These are phyloP conservation scores for Zaprionus bogoriensis DNA, from an alignment of 2,888 invertebrate genomes.

Conservation along the genomic window DNA sequence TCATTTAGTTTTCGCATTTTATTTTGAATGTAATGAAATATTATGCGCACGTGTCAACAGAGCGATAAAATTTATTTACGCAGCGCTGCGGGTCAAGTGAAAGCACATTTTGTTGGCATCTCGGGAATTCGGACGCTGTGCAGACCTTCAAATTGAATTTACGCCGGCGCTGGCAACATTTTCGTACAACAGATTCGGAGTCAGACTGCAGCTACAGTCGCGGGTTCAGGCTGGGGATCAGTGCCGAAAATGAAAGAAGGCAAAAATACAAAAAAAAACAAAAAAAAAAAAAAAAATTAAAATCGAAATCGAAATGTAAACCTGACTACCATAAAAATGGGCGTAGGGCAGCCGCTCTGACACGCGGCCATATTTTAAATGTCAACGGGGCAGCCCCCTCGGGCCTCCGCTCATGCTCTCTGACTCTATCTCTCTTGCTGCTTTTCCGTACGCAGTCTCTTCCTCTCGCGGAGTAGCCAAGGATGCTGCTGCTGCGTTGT, in stretches of 20 bases:
- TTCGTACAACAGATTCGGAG: background rate
- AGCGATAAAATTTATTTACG: conserved; percentile 80
- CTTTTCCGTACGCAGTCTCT: too few relatives aligned
- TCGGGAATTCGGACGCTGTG: conserved; percentile 49
- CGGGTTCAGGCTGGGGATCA: conserved; percentile 30
- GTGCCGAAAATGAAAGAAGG: conserved; percentile 36
- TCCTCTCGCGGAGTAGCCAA: conserved; percentile 28
- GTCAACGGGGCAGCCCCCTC: conserved; percentile 54
- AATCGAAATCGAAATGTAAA: conserved; percentile 74
- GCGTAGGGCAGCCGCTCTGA: conserved; percentile 80
- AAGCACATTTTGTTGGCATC: conserved; percentile 76
- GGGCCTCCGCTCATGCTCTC: background rate
- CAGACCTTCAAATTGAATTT: conserved; percentile 75
- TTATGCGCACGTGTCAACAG: conserved; percentile 76
- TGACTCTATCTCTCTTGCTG: background rate
- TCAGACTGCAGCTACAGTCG: background rate
- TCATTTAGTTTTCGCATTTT: conserved; percentile 19
- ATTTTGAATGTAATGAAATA: conserved; percentile 69
- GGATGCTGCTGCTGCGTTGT: conserved; percentile 38
- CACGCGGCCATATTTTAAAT: conserved; percentile 81
- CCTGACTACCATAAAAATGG: conserved; percentile 77
- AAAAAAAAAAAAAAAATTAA: conserved; percentile 48
- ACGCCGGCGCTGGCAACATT: conserved; percentile 45
- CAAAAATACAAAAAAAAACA: background rate
- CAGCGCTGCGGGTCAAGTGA: conserved; percentile 81